Evolutionary conservation across 2,888 invertebrate species (phyloP), one percentile per base, ranked within the genome.

Genomic region (Lottia gigantea): DNA sequence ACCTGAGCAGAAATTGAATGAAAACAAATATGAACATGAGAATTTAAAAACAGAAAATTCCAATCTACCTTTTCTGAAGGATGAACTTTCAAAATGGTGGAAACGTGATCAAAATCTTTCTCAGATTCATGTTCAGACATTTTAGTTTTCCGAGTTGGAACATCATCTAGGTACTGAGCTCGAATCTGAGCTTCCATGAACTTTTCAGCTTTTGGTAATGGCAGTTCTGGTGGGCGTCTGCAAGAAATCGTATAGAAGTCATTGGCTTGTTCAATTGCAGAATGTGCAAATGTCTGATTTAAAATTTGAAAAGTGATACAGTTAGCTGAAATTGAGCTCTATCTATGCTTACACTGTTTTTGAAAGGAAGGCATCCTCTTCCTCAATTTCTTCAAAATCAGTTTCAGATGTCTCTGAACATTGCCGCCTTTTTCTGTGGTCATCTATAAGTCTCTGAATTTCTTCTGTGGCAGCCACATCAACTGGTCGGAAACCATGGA

Each of bases 161-260:
- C 14, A 31, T 63, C 26, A 61, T 62, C n/a, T 49, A 64, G 45
- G 62, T 62, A 67, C 19, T 55, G 55, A 55, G 23, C 19, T 55
- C 70, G 23, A 25, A 66, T 75, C 70, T 73, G 67, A 3, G 72
- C 74, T 61, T 83, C 83, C 66, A 74, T 40, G 45, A 82, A 64
- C 65, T 80, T 76, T 71, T 83, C 83, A 14, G 78, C 77, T 61
- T 81, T 82, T 3, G 82, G 78, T 40, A 83, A 73, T 0, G 80
- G 73, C 40, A 74, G 45, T 64, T 78, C 78, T 47, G 75, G 69
- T 14, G 77, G 68, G 11, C 77, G 74, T 11, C 83, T 83, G 76
- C 19, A 74, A 67, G 12, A 55, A 62, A 65, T 26, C 2, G 14
- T 19, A 12, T n/a, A 31, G 31, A 31, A n/a, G n/a, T n/a, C n/a